Percentiles rank a stretch among this genome's conserved stretches.
Evolutionary conservation across 2,113 vertebrate species (phyloP).

Genomic region (Pelodiscus sinensis): DNA sequence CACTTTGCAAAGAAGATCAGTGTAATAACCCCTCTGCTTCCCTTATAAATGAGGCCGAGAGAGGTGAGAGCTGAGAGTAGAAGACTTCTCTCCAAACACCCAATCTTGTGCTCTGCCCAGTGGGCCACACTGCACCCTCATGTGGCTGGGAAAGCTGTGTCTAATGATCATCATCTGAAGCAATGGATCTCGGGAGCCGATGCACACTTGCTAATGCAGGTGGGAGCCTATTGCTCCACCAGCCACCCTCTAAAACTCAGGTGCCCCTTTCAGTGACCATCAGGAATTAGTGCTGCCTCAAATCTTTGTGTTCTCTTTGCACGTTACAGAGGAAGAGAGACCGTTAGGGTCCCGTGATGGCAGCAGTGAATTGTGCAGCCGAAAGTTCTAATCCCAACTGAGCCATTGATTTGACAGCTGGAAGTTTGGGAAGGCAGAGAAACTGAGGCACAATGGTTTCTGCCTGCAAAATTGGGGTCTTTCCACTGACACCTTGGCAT

Average conservation of each 20-base stretch:
- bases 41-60: not conserved
- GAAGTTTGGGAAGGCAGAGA: not conserved
- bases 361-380: not conserved
- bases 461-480: not conserved
- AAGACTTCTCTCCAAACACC: not conserved
- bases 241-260: not conserved
- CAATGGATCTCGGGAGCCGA: not conserved
- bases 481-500: not conserved
- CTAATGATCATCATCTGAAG: not conserved
- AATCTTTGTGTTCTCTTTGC: constrained; percentile 7
- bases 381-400: not conserved
- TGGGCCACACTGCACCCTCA: not conserved
- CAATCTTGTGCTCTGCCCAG: not conserved
- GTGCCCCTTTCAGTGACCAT: constrained; percentile 1
- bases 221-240: not conserved
- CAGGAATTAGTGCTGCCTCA: constrained; percentile 2
- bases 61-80: not conserved
- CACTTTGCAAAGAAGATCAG: not conserved
- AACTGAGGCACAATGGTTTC: not conserved
- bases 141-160: not conserved
- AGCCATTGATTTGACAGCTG: not conserved
- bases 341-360: not conserved
- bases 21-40: not conserved
- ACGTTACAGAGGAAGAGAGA: constrained; percentile 24
- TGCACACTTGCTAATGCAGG: not conserved